Conservation (phyloP, 2,797 vertebrate genomes). For the Aeoliscus strigatus region DNA sequence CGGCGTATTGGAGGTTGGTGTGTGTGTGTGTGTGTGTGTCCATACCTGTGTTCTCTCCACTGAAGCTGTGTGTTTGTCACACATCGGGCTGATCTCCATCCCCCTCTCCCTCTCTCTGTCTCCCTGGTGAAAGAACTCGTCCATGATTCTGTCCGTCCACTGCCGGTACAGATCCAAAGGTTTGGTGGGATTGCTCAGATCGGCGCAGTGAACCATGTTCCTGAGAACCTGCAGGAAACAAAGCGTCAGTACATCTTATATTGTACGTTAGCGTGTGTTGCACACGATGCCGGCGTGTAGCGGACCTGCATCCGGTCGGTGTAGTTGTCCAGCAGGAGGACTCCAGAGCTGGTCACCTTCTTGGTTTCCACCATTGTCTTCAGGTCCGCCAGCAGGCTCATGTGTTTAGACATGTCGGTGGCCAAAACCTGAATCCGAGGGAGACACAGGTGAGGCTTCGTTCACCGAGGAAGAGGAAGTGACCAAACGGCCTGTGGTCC, state of each 20-base stretch:
- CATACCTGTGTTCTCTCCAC: constrained; percentile 96
- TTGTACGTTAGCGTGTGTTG: background rate
- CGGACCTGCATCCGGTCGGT: constrained; percentile 95
- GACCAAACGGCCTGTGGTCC: background rate
- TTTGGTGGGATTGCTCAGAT: constrained; percentile 97
- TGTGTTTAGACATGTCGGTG: constrained; percentile 99
- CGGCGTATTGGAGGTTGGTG: background rate
- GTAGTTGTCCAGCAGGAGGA: constrained; percentile 94
- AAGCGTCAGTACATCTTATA: background rate
- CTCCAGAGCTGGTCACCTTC: constrained; percentile 97
- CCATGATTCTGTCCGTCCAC: constrained; percentile 98
- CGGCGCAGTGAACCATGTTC: constrained; percentile 97
- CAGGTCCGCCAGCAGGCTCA: constrained; percentile 93
- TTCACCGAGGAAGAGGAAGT: background rate
- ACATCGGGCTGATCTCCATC: constrained; percentile 99
- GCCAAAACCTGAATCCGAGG: constrained; percentile 83
- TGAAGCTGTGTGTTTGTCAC: constrained; percentile 95
- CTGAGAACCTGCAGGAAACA: constrained; percentile 82
- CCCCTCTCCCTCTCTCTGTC: constrained; percentile 93
- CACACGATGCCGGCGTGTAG: background rate
- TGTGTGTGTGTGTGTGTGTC: background rate
- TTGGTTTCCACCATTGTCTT: constrained; percentile 99
- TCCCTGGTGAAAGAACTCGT: constrained; percentile 98
- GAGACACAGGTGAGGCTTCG: background rate
- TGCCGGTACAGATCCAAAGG: constrained; percentile 94